Evolutionary conservation across 2,888 invertebrate genomes (phyloP).

Genomic region (Proisotoma minuta): DNA sequence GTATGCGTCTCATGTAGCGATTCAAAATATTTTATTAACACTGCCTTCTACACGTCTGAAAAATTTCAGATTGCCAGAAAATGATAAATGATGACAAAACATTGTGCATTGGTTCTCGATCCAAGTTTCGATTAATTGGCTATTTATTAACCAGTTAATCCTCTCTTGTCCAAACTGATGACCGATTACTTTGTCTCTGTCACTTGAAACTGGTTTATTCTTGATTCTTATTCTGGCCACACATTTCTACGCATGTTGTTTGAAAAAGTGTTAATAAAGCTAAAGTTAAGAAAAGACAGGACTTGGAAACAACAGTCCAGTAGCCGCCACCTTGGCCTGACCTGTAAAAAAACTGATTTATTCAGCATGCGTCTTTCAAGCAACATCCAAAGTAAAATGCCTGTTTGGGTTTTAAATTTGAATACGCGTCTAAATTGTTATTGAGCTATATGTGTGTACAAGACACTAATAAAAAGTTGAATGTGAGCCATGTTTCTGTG

Average conservation of each 20-base stretch:
- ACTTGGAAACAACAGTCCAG: not conserved
- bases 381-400: not conserved
- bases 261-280: not conserved
- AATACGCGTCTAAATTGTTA: conserved; percentile 1
- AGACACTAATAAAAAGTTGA: too few relatives aligned
- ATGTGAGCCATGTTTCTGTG: too few relatives aligned
- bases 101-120: not conserved
- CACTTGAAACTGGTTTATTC: not conserved
- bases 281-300: not conserved
- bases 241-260: not conserved
- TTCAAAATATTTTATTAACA: too few relatives aligned
- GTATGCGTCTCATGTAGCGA: too few relatives aligned
- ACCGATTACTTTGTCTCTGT: conserved; percentile 1
- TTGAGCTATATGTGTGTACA: too few relatives aligned
- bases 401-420: not conserved
- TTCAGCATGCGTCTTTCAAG: not conserved
- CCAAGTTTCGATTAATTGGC: not conserved
- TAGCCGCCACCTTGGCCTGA: not conserved
- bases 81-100: not conserved
- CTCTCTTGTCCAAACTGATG: not conserved
- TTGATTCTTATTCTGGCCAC: not conserved
- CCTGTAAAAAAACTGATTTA: not conserved
- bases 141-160: conserved; percentile 1
- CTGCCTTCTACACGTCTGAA: too few relatives aligned
- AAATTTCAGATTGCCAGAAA: not conserved